Evolutionary conservation across 2,888 invertebrate species (phyloP).

Genomic region (Seladonia tumulorum): DNA sequence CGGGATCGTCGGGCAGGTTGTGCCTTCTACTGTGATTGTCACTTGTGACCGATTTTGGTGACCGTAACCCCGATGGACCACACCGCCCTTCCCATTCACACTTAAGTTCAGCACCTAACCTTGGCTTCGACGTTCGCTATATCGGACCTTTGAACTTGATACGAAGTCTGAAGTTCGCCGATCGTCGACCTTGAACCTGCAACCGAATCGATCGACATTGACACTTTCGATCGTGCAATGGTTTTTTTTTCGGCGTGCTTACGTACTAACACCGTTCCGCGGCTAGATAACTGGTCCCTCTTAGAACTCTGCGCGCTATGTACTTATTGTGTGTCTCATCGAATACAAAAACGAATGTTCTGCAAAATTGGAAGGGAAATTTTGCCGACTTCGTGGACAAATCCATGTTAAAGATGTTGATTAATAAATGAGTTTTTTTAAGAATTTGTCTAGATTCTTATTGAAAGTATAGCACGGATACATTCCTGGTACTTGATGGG

Average conservation of each 20-base stretch:
- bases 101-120: slow-evolving; percentile 56
- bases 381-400: background rate
- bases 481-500: background rate
- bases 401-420: background rate
- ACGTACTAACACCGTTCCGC: slow-evolving; percentile 17
- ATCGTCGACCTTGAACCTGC: slow-evolving; percentile 58
- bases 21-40: slow-evolving; percentile 12
- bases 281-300: background rate
- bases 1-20: background rate
- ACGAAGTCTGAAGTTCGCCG: slow-evolving; percentile 48
- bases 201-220: slow-evolving; percentile 18
- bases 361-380: background rate
- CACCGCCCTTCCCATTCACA: slow-evolving; percentile 46
- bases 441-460: slow-evolving; percentile 8
- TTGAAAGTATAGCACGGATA: background rate
- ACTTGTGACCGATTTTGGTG: slow-evolving; percentile 37
- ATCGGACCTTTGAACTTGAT: slow-evolving; percentile 58
- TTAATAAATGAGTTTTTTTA: background rate
- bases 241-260: background rate
- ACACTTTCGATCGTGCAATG: background rate
- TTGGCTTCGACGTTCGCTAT: slow-evolving; percentile 55
- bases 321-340: background rate
- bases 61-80: slow-evolving; percentile 61
- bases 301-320: background rate
- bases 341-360: background rate